Percentiles rank a stretch among this genome's conserved stretches.
Evolutionary conservation across 2,113 vertebrate genomes (phyloP).

Genomic region (Ursus arctos): DNA sequence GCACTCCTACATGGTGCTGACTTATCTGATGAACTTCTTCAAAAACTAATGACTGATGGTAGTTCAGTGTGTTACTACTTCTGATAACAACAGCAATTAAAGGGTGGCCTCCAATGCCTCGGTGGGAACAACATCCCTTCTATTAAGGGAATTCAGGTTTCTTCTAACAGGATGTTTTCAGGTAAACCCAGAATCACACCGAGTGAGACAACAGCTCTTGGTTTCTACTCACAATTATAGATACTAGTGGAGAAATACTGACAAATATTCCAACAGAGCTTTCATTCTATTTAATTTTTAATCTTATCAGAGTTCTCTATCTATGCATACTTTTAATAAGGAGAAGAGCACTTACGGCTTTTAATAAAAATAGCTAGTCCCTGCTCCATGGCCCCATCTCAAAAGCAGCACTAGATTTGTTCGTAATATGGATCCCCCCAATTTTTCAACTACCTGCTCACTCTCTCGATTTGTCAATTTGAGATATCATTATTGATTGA

Average conservation of each 20-base stretch:
- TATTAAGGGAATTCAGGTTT: background rate
- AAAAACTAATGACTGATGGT: background rate
- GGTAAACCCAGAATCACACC: background rate
- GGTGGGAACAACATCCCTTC: background rate
- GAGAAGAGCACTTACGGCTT: background rate
- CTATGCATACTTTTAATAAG: background rate
- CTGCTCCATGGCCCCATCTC: background rate
- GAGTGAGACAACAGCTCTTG: background rate
- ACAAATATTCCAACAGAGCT: background rate
- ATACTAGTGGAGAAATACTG: background rate
- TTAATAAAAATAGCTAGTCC: background rate
- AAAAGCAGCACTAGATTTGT: conserved; percentile 33
- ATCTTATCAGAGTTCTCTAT: background rate
- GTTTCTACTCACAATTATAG: background rate
- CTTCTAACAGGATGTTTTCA: background rate
- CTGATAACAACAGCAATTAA: background rate
- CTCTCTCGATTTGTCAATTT: background rate
- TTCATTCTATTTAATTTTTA: background rate
- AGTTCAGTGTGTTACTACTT: background rate
- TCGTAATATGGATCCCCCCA: background rate
- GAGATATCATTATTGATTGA: background rate
- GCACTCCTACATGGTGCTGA: background rate
- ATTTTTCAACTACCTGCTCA: background rate
- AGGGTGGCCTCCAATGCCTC: background rate
- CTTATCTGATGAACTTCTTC: background rate